Evolutionary conservation across 2,797 vertebrate species (phyloP).

Genomic region (Valencia hispanica): DNA sequence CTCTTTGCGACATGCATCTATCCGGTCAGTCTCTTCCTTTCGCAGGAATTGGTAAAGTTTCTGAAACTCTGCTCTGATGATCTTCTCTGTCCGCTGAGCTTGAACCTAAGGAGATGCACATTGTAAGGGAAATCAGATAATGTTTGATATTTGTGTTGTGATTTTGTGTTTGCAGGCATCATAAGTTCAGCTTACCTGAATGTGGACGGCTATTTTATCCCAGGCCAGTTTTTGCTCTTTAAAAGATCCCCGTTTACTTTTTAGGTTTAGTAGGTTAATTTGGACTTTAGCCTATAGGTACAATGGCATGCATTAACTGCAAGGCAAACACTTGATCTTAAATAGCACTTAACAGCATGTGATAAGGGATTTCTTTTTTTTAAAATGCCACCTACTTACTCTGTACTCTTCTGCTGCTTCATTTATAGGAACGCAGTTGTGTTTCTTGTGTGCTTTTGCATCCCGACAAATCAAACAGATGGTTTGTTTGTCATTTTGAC

Average conservation of each 20-base stretch:
- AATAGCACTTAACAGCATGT: background rate
- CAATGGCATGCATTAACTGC: background rate
- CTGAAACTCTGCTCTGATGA: slow-evolving; percentile 40
- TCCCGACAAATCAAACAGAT: slow-evolving; percentile 57
- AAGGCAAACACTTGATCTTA: background rate
- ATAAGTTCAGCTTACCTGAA: slow-evolving; percentile 21
- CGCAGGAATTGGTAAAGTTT: slow-evolving; percentile 43
- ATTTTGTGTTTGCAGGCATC: fast-evolving
- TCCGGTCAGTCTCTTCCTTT: slow-evolving; percentile 35
- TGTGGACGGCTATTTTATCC: slow-evolving; percentile 23
- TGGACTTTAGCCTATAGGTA: slow-evolving; percentile 22
- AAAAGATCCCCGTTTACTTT: slow-evolving; percentile 5
- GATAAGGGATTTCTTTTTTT: background rate
- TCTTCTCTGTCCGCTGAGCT: slow-evolving; percentile 43
- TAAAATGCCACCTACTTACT: slow-evolving; percentile 27
- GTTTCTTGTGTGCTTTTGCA: slow-evolving; percentile 19
- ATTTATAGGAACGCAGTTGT: slow-evolving; percentile 22
- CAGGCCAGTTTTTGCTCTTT: fast-evolving
- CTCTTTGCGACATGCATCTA: slow-evolving; percentile 38
- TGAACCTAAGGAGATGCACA: slow-evolving; percentile 36
- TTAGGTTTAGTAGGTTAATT: slow-evolving; percentile 9
- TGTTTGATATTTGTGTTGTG: fast-evolving
- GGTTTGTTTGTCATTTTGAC: slow-evolving; percentile 31
- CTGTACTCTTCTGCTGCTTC: slow-evolving; percentile 31
- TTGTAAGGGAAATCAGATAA: background rate